Evolutionary conservation across 2,797 vertebrate species (phyloP), one percentile per base, ranked within the genome.

Genomic region (Tadarida brasiliensis): DNA sequence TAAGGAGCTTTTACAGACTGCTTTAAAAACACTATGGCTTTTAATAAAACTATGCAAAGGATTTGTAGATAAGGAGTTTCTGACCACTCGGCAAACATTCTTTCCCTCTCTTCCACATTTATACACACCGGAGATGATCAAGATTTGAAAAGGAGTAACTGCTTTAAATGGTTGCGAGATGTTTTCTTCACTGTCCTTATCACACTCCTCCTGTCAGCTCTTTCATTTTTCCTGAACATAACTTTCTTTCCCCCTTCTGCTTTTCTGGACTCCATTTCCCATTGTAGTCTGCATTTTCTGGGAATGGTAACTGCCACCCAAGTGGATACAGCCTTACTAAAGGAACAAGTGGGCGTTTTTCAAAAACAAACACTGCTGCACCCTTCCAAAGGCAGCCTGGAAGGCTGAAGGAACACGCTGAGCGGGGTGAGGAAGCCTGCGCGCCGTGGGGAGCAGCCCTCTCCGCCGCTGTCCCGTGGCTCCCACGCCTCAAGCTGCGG

Each of bases 201-300:
- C 74, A 83, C 59, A 54, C 7, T 12, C 94, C 70, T 76, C 59
- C 49, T 22, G n/a, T 7, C 56, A 39, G 51, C 28, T 87, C 33
- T 56, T 28, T 63, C 44, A 5, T 28, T 5, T 51, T 11, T 28
- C 63, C 26, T 33, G 2, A 33, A 68, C 56, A 7, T 63, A 77
- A 90, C 80, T 93, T 91, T 47, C 84, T 90, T 78, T 30, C 49
- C 65, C 86, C 65, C 24, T 76, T 30, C 44, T 4, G 61, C 33
- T 89, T 86, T 95, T 80, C 54, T 73, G 65, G 56, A 86, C n/a
- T 82, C 54, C 73, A 70, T 87, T 82, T 90, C 39, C 67, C 82
- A 83, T 16, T 6, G 56, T 22, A 51, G 49, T 2, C 26, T 59
- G 16, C 70, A 77, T 90, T 94, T 81, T 83, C 73, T 20, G 63